Evolutionary conservation across 2,113 vertebrate genomes (phyloP).

Genomic region (Brevimyrus niger): DNA sequence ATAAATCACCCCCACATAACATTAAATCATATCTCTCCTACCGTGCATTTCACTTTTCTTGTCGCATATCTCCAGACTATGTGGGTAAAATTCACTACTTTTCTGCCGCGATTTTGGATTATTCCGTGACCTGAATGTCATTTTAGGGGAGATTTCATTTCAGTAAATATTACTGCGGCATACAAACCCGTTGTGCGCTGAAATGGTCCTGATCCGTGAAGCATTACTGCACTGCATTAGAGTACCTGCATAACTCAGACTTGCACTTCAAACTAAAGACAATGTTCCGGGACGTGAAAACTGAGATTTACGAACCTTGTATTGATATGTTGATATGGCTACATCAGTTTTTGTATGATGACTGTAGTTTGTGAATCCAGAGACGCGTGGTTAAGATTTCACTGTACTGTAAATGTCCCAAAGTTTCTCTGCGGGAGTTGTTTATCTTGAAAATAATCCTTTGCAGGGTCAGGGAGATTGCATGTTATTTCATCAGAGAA

Average conservation of each 20-base stretch:
- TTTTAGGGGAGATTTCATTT: constrained; percentile 36
- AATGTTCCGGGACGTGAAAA: not conserved
- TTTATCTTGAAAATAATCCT: not conserved
- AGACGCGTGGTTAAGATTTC: not conserved
- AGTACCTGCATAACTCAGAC: not conserved
- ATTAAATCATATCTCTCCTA: not conserved
- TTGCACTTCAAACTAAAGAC: not conserved
- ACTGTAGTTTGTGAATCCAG: not conserved
- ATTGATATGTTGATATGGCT: not conserved
- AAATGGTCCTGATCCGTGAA: constrained; percentile 34
- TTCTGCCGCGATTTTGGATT: constrained; percentile 1
- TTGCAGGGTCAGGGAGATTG: not conserved
- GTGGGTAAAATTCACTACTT: not conserved
- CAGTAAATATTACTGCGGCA: constrained; percentile 32
- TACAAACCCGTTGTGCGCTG: constrained; percentile 12
- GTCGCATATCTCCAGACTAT: not conserved
- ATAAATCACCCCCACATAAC: not conserved
- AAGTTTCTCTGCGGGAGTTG: not conserved
- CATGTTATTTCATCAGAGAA: not conserved
- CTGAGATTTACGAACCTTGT: not conserved
- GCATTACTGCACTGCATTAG: not conserved
- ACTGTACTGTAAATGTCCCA: not conserved
- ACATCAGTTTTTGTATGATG: not conserved
- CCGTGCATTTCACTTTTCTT: not conserved
- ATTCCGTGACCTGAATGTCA: constrained; percentile 16